Percentiles rank a stretch among this genome's conserved stretches.
Conservation (phyloP, 2,797 vertebrate species). For the Poeciliopsis turneri region DNA sequence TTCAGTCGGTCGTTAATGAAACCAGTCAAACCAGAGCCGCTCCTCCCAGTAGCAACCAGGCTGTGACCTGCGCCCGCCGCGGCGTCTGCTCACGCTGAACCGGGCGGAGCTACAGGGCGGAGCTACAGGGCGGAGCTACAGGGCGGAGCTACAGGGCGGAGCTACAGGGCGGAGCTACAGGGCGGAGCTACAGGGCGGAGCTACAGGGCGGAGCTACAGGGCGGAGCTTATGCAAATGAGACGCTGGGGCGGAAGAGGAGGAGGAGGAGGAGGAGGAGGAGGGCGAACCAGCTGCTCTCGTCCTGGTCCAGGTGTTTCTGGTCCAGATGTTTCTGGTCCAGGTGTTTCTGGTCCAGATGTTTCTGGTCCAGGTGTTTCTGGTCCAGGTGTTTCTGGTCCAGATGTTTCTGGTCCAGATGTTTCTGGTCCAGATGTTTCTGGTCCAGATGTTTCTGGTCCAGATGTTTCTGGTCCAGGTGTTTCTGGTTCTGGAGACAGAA, state of each 20-base stretch:
- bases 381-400: no score
- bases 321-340: no score
- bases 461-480: no score
- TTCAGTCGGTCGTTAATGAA: background rate
- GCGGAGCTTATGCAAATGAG: constrained; percentile 49
- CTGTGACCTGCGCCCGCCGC: constrained; percentile 7
- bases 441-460: no score
- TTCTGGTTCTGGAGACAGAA: background rate
- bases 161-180: no score
- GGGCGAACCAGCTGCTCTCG: constrained; percentile 11
- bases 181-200: constrained; percentile 19
- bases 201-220: no score
- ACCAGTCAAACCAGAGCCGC: background rate
- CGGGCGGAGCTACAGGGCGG: constrained; percentile 13
- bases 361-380: no score
- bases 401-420: no score
- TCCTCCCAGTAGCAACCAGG: background rate
- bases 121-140: no score
- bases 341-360: no score
- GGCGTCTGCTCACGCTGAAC: background rate
- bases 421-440: background rate
- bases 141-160: no score
- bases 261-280: background rate
- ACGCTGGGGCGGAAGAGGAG: constrained; percentile 12
- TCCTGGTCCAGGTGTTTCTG: no score